Evolutionary conservation across 1,140 invertebrate species (phyloP).

Genomic region (Onthophagus taurus): DNA sequence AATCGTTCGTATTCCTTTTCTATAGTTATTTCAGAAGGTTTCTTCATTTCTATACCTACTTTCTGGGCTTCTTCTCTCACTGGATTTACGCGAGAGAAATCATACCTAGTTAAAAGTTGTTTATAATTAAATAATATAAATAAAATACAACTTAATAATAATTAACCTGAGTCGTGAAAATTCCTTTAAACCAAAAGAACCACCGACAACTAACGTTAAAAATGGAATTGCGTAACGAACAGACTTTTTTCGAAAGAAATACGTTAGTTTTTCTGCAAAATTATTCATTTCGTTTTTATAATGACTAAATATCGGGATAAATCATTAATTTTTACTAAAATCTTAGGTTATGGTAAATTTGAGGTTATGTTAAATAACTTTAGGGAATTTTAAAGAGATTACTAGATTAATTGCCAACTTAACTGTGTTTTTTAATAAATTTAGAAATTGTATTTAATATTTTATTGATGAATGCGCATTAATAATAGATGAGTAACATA

Average conservation of each 20-base stretch:
- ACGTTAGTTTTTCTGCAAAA: not conserved
- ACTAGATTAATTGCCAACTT: no score
- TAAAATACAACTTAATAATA: not conserved
- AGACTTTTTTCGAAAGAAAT: constrained; percentile 16
- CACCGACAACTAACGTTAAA: constrained; percentile 53
- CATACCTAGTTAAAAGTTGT: constrained; percentile 50
- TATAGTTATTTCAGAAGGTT: constrained; percentile 53
- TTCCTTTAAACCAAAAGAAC: constrained; percentile 59
- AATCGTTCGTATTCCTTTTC: constrained; percentile 65
- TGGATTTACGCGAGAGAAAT: constrained; percentile 50
- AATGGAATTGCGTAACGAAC: constrained; percentile 56
- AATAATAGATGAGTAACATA: no score
- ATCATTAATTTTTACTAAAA: no score
- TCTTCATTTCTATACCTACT: constrained; percentile 55
- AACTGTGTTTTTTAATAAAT: no score
- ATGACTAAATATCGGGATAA: no score
- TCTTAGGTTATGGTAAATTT: no score
- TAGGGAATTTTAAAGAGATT: no score
- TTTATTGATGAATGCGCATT: no score
- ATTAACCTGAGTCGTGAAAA: constrained; percentile 55
- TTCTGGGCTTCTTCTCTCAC: constrained; percentile 53
- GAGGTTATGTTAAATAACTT: no score
- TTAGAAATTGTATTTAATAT: no score
- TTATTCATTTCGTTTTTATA: no score
- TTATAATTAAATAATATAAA: not conserved